phyloP scores from a whole-genome alignment of 1,140 invertebrate species.

The Nasonia longicornis region DNA sequence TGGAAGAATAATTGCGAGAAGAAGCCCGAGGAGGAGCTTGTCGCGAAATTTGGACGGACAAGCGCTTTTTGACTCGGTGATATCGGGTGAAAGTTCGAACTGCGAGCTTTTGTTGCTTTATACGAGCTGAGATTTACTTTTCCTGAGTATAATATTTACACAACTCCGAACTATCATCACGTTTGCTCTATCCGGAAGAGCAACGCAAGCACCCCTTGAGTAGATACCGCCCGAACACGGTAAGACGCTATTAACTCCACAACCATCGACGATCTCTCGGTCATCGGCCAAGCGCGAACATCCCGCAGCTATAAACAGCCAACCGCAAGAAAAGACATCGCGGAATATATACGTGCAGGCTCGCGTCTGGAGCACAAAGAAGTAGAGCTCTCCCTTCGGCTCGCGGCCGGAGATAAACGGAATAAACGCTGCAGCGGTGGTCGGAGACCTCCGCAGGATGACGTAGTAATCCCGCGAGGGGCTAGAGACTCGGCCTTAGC shows the following conservation, averaged over 20 bases:
- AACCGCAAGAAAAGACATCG: background rate
- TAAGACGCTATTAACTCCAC: too few relatives aligned
- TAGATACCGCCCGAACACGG: background rate
- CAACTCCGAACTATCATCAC: background rate
- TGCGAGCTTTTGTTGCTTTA: background rate
- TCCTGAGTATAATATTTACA: background rate
- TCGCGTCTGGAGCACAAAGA: constrained; percentile 4
- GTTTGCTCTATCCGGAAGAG: background rate
- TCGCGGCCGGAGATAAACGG: constrained; percentile 50
- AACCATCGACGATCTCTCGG: too few relatives aligned
- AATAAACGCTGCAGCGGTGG: constrained; percentile 4
- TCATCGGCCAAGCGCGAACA: too few relatives aligned
- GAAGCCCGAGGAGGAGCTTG: constrained; percentile 11
- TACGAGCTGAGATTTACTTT: background rate
- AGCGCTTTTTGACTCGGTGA: background rate
- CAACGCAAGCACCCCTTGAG: background rate
- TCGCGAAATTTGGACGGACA: background rate
- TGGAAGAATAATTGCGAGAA: constrained; percentile 45
- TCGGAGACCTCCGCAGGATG: constrained; percentile 51
- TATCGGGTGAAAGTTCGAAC: background rate
- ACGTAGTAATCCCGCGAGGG: constrained; percentile 60
- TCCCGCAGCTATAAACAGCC: too few relatives aligned
- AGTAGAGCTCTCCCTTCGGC: background rate
- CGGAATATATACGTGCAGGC: background rate
- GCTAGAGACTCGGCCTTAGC: constrained; percentile 52